Conservation (phyloP, 2,888 invertebrate genomes). For the Adela reaumurella region DNA sequence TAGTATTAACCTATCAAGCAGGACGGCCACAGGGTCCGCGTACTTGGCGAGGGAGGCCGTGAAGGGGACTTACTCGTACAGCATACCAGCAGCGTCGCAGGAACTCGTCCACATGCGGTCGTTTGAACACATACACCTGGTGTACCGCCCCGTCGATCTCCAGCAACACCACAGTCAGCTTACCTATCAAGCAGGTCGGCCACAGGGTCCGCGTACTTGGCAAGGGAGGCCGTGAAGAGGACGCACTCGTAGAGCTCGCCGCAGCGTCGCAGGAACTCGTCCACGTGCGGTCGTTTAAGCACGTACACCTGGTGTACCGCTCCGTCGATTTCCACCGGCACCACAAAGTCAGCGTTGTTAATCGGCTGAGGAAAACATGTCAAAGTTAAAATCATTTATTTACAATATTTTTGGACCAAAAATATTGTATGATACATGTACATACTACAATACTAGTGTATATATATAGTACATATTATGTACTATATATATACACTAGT, state of each 20-base stretch:
- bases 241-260: slow-evolving; percentile 99
- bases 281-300: slow-evolving; percentile 97
- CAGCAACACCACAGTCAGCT: slow-evolving; percentile 83
- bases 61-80: slow-evolving; percentile 99
- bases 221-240: slow-evolving; percentile 97
- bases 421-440: neutral
- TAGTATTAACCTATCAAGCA: slow-evolving; percentile 73
- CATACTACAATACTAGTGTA: neutral
- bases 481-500: neutral
- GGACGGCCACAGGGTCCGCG: slow-evolving; percentile 98
- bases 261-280: slow-evolving; percentile 97
- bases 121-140: slow-evolving; percentile 97
- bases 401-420: neutral
- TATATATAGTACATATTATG: neutral
- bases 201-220: slow-evolving; percentile 99
- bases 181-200: slow-evolving; percentile 91
- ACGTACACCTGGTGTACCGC: slow-evolving; percentile 99
- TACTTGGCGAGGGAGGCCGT: slow-evolving; percentile 99
- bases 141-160: slow-evolving; percentile 99
- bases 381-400: slow-evolving; percentile 1
- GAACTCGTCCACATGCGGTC: slow-evolving; percentile 99
- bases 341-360: slow-evolving; percentile 99
- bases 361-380: slow-evolving; percentile 70
- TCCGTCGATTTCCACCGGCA: slow-evolving; percentile 99
- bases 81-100: slow-evolving; percentile 93